Percentiles rank a stretch among this genome's conserved stretches.
phyloP scores from a whole-genome alignment of 2,888 invertebrate species.

The Eupithecia abbreviata region DNA sequence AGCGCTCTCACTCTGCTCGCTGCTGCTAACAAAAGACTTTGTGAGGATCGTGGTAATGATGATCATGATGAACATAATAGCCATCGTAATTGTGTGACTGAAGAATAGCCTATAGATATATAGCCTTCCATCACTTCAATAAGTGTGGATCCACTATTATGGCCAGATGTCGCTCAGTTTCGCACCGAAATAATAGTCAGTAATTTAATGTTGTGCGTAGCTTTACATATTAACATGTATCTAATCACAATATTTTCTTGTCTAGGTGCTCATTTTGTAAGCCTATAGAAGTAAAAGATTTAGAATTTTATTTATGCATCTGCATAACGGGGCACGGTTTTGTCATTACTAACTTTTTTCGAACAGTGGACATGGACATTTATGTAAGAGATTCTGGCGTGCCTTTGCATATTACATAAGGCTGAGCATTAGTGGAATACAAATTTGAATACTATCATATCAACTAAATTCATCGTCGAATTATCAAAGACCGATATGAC shows the following conservation, averaged over 20 bases:
- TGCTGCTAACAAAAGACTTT: conserved; percentile 78
- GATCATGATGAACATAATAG: background rate
- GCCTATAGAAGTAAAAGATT: no score
- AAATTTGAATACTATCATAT: background rate
- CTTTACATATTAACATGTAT: no score
- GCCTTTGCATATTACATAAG: background rate
- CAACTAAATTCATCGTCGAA: background rate
- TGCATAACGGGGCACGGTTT: background rate
- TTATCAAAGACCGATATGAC: background rate
- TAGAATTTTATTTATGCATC: no score
- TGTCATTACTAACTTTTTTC: background rate
- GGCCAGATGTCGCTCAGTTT: no score
- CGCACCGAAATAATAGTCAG: no score
- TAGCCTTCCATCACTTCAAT: background rate
- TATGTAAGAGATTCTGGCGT: background rate
- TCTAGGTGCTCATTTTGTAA: no score
- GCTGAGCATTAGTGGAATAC: background rate
- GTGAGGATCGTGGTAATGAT: background rate
- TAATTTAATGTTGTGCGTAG: no score
- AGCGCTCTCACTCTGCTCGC: conserved; percentile 90
- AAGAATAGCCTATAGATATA: no score
- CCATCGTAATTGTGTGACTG: background rate
- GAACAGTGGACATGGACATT: background rate
- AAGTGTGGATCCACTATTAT: no score
- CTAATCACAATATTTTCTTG: no score